These are phyloP conservation scores for Platichthys stellatus DNA, from an alignment of 2,113 vertebrate species.

Conservation along the genomic window DNA sequence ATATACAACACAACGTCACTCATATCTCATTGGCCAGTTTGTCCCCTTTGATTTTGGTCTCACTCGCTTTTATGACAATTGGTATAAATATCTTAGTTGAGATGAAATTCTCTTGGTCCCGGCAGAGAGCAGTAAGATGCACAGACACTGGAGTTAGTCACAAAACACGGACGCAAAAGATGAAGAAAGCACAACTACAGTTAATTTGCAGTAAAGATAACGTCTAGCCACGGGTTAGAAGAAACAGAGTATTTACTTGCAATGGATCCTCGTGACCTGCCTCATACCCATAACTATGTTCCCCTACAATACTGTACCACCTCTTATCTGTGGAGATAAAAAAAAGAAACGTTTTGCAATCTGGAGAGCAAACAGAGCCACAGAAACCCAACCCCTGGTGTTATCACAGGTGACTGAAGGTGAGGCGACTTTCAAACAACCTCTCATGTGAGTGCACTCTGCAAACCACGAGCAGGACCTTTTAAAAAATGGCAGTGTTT, in stretches of 20 bases:
- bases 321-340: conserved; percentile 58
- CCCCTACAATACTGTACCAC: conserved; percentile 31
- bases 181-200: conserved; percentile 25
- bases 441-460: background rate
- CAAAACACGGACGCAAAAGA: conserved; percentile 4
- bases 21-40: conserved; percentile 31
- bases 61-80: conserved; percentile 37
- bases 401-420: conserved; percentile 33
- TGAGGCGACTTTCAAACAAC: conserved; percentile 39
- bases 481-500: conserved; percentile 33
- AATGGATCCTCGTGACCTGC: conserved; percentile 9
- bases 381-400: conserved; percentile 1
- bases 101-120: conserved; percentile 2
- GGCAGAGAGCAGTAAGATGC: conserved; percentile 8
- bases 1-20: conserved; percentile 40
- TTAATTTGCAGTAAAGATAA: conserved; percentile 18
- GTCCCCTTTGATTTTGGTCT: conserved; percentile 63
- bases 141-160: conserved; percentile 25
- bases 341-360: conserved; percentile 35
- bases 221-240: conserved; percentile 24
- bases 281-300: conserved; percentile 7
- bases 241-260: conserved; percentile 10
- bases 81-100: conserved; percentile 25
- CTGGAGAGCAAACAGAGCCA: conserved; percentile 31
- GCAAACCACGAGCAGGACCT: conserved; percentile 5